Evolutionary conservation across 2,888 invertebrate species (phyloP).

Genomic region (Nemotelus nigrinus): DNA sequence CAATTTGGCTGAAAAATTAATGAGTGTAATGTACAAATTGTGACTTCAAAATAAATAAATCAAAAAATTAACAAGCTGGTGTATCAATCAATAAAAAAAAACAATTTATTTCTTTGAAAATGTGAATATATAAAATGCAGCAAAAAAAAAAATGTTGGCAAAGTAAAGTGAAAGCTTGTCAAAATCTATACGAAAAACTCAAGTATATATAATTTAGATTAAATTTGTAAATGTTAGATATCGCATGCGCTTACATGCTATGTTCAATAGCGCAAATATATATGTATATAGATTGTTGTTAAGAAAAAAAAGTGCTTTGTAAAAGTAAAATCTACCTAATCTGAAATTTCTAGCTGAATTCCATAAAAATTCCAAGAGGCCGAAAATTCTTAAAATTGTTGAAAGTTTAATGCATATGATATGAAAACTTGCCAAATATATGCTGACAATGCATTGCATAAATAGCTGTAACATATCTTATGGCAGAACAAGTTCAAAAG

Average conservation of each 20-base stretch:
- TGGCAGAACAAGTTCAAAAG: background rate
- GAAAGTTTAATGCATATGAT: too few species aligned
- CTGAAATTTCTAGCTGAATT: slow-evolving; percentile 1
- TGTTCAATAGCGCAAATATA: background rate
- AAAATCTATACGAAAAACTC: too few species aligned
- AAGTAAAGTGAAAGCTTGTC: too few species aligned
- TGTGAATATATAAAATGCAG: too few species aligned
- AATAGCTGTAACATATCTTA: background rate
- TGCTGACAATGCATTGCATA: background rate
- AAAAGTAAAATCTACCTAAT: background rate
- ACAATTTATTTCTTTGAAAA: too few species aligned
- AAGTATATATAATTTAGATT: background rate
- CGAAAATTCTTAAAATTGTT: background rate
- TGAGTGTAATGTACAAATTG: too few species aligned
- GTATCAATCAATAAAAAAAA: too few species aligned
- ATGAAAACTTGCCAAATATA: background rate
- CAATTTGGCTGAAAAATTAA: too few species aligned
- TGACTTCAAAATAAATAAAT: too few species aligned
- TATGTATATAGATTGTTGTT: background rate
- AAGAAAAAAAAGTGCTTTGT: background rate
- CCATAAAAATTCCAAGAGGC: background rate
- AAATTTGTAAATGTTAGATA: background rate
- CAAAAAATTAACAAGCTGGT: too few species aligned
- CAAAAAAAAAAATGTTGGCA: too few species aligned
- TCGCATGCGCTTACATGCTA: slow-evolving; percentile 17